Base-by-base conservation (phyloP, 2,113 vertebrate species). In the Sylvicapra grimmia region DNA sequence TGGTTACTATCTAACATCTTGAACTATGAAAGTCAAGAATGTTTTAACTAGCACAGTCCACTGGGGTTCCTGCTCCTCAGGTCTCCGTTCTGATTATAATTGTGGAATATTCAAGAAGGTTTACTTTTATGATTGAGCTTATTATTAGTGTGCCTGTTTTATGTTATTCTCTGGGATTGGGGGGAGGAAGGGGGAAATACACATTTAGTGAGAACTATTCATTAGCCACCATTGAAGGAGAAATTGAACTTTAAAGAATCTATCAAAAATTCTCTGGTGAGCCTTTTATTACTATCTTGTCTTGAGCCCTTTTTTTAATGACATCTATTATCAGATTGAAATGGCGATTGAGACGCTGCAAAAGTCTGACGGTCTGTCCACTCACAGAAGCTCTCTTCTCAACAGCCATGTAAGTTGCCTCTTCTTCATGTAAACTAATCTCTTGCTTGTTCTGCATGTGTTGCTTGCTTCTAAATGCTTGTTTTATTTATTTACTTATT, bases 291-390 rank as follows among this genome's bases (percentile, higher is more conserved):
- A 99, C 99, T 99, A 98, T 99, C 98, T 99, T 97, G 97, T 99
- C 99, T 99, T 99, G 99, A 99, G 99, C 99, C 98, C 99, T 99
- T 98, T 99, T 99, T 99, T 99, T 99, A 99, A 99, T 99, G 98
- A 99, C 98, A 99, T 99, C 98, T 99, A 99, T 99, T 99, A 99
- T 99, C 99, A 99, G 99, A 99, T 99, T 99, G 99, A 99, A 99
- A 99, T 99, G 99, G 99, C 99, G 99, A 99, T 99, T 99, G 99
- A 99, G 98, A 99, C 99, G 98, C 99, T 99, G 95, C 99, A 99
- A 99, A 99, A 99, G 99, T 99, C 99, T 99, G 99, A 99, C 99
- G 99, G 99, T 99, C 99, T 99, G 85, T 99, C 99, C 72, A 99
- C 99, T 99, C 99, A 99, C 99, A 99, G 99, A 98, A 99, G 99